phyloP scores from a whole-genome alignment of 1,140 invertebrate species.

The Psix sp. region DNA sequence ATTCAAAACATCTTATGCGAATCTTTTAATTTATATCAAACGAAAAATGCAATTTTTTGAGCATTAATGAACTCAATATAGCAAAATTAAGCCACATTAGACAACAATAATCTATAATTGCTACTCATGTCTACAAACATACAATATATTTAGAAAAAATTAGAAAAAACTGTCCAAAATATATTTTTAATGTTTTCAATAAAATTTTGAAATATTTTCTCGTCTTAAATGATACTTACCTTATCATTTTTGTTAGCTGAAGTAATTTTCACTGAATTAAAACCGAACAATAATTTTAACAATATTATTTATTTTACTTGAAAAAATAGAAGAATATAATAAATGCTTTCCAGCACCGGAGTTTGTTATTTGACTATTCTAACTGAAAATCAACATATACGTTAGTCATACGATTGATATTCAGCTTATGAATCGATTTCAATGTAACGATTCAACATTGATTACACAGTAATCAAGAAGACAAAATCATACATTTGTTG shows the following conservation, averaged over 20 bases:
- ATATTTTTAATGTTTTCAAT: background rate
- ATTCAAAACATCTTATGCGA: constrained; percentile 3
- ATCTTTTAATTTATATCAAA: constrained; percentile 44
- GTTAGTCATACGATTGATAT: background rate
- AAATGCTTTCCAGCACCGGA: no score
- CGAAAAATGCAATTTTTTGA: no score
- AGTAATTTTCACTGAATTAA: constrained; percentile 21
- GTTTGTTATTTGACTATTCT: background rate
- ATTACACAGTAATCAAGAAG: no score
- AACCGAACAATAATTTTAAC: background rate
- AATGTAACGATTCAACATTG: no score
- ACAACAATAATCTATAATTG: constrained; percentile 1
- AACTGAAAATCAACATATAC: background rate
- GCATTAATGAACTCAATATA: background rate
- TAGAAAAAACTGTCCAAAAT: constrained; percentile 10
- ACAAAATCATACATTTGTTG: constrained; percentile 37
- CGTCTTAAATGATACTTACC: constrained; percentile 39
- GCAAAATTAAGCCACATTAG: constrained; percentile 3
- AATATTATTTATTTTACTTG: background rate
- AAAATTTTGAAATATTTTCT: constrained; percentile 30
- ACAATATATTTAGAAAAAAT: constrained; percentile 10
- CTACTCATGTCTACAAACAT: constrained; percentile 31
- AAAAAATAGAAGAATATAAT: no score
- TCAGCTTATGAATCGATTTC: no score
- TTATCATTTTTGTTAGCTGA: constrained; percentile 21